Base-by-base conservation (phyloP, 2,888 invertebrate genomes). In the Meandrusa payeni region DNA sequence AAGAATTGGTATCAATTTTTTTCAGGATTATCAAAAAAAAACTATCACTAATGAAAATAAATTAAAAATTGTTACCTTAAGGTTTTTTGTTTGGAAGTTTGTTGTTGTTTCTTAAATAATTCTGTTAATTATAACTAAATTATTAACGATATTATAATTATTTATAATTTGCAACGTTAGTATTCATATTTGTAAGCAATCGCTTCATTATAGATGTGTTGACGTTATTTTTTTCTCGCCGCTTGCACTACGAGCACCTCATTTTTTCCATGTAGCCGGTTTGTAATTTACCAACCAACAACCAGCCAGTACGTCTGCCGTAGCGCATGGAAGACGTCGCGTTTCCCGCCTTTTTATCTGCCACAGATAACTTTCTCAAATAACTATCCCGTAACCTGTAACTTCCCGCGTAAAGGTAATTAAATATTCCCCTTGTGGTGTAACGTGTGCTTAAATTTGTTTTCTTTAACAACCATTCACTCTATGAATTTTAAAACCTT, bases 391-490 rank as follows among this genome's bases (percentile, higher is more conserved):
- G 48, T 57, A 61, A 66, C 65, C 67, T 64, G 63, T 64, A 52
- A 63, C 46, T 62, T 77, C 69, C 72, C 76, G 73, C 69, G 71
- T 48, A 59, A 69, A 80, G 76, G 75, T 77, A 79, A 69, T 52
- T 51, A 55, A 10, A 43, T 7, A 23, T 9, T 13, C 29, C 51
- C 41, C 28, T 48, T 50, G 46, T 55, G 48, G 46, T 52, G 48
- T 40, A 46, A 48, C 52, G 27, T 22, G 22, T 5, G 15, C 15
- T 34, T 15, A 12, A 1, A 13, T 28, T 17, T 53, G 23, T 46
- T 47, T 51, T 29, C 38, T n/a, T 40, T 50, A 47, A 52, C 40
- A 15, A 15, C 2, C 15, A 15, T n/a, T n/a, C n/a, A n/a, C n/a
- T n/a, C n/a, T n/a, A n/a, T n/a, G n/a, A n/a, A n/a, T n/a, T n/a